Conservation (phyloP, 2,113 vertebrate genomes). For the Thamnophis sirtalis region DNA sequence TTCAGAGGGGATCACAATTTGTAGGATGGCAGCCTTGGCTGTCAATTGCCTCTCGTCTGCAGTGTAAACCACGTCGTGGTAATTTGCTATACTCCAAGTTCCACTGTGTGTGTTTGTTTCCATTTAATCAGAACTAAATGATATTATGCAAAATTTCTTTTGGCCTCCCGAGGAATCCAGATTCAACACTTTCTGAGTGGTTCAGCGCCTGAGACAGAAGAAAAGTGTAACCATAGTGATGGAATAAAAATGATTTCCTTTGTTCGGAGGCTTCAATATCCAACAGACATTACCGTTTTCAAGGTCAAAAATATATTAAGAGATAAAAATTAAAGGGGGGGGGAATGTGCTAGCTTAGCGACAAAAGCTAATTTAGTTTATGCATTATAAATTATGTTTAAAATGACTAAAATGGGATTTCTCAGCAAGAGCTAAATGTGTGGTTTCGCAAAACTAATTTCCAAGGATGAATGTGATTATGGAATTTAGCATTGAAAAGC, state of each 20-base stretch:
- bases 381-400: conserved; percentile 75
- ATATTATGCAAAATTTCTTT: conserved; percentile 70
- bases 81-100: conserved; percentile 55
- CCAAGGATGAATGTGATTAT: conserved; percentile 70
- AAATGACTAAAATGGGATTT: conserved; percentile 76
- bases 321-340: conserved; percentile 71
- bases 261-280: conserved; percentile 76
- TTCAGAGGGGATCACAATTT: background rate
- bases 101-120: conserved; percentile 59
- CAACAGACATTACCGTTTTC: conserved; percentile 73
- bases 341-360: conserved; percentile 69
- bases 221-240: conserved; percentile 85
- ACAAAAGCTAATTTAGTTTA: conserved; percentile 76
- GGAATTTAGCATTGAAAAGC: conserved; percentile 75
- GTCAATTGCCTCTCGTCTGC: conserved; percentile 27
- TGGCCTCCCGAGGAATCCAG: conserved; percentile 67
- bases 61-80: conserved; percentile 39
- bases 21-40: conserved; percentile 27
- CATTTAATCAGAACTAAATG: conserved; percentile 70
- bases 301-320: conserved; percentile 81
- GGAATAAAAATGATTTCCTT: conserved; percentile 79
- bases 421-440: conserved; percentile 76
- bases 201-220: conserved; percentile 63
- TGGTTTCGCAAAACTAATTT: conserved; percentile 76
- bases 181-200: conserved; percentile 66